Evolutionary conservation across 2,797 vertebrate genomes (phyloP), one percentile per base, ranked within the genome.

Genomic region (Aplochiton taeniatus): DNA sequence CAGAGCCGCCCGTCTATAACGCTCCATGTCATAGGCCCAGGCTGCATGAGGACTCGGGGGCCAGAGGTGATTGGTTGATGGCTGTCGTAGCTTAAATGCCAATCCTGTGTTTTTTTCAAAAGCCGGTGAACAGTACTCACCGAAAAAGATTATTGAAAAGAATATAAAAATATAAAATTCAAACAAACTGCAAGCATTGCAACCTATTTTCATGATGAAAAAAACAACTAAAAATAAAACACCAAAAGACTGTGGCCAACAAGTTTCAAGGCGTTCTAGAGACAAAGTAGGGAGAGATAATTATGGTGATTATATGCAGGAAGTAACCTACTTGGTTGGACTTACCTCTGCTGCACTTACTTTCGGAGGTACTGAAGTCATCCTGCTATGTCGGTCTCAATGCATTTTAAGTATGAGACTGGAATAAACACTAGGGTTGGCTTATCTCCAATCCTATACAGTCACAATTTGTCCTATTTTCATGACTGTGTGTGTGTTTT

Each of bases 301-400:
- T 87, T 84, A 85, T 86, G 75, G 76, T 80, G 85, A 90, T 86
- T 80, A 83, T 87, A 90, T 90, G 85, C 89, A 87, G 80, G 75
- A 86, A 75, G 58, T 88, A 88, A 88, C 88, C 90, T 83, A 89
- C 74, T 88, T 91, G 69, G 80, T 13, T 70, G 73, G n/a, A n/a
- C n/a, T n/a, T n/a, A n/a, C n/a, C 69, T 83, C 74, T 87, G 85
- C 67, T 71, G 61, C 60, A 76, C 75, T 54, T 53, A 70, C 62
- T 77, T 70, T 83, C 67, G 63, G 68, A 67, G 47, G 52, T 41
- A 63, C 8, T 58, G 59, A 68, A 75, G 59, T 68, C 66, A 75
- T 58, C 75, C 73, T 82, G n/a, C 59, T 60, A 42, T 58, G 44
- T 75, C 48, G 46, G 66, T 58, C 55, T 69, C 49, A 47, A 68